Conservation (phyloP, 2,113 vertebrate genomes). For the Lophochroa leadbeateri region DNA sequence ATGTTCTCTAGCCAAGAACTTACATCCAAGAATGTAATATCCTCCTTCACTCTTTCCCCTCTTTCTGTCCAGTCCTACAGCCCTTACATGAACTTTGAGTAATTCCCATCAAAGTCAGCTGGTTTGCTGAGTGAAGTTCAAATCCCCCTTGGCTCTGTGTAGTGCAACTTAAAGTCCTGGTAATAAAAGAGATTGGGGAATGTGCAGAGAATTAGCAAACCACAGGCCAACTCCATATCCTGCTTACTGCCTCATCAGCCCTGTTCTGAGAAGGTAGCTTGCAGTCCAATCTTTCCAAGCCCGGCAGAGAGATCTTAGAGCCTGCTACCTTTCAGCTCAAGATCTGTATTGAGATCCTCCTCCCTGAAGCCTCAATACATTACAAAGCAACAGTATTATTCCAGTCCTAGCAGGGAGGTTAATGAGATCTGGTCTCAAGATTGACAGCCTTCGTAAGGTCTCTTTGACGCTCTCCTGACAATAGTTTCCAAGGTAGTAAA, state of each 20-base stretch:
- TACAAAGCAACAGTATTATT: neutral
- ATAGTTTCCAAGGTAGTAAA: neutral
- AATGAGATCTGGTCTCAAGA: neutral
- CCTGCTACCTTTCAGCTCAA: neutral
- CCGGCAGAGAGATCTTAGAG: neutral
- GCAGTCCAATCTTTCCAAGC: neutral
- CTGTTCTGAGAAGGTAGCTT: neutral
- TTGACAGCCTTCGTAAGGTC: neutral
- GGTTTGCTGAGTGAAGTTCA: conserved; percentile 44
- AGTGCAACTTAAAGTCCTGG: conserved; percentile 16
- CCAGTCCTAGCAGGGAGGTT: neutral
- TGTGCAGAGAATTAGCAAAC: conserved; percentile 21
- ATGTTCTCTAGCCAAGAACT: conserved; percentile 51
- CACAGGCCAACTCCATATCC: conserved; percentile 26
- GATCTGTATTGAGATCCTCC: neutral
- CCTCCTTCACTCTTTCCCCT: conserved; percentile 40
- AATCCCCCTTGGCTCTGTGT: conserved; percentile 36
- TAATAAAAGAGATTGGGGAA: conserved; percentile 45
- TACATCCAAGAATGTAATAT: conserved; percentile 62
- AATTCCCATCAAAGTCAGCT: conserved; percentile 61
- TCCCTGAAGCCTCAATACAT: neutral
- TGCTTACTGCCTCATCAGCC: conserved; percentile 35
- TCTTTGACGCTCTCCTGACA: conserved; percentile 18
- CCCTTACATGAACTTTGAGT: conserved; percentile 55
- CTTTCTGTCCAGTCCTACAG: conserved; percentile 41